Conservation (phyloP, 2,888 invertebrate genomes). For the Agonum fuliginosum region DNA sequence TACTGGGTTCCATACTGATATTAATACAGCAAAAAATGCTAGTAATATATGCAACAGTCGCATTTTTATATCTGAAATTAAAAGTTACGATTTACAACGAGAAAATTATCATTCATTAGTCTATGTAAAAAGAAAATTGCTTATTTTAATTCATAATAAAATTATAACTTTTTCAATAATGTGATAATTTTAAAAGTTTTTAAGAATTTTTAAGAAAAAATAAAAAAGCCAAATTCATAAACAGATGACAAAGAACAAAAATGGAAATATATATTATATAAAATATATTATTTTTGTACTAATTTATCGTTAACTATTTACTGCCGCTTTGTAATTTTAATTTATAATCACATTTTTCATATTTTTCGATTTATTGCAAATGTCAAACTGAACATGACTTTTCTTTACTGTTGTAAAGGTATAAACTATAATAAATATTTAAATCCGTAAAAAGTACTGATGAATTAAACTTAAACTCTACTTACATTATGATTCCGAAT, state of each 20-base stretch:
- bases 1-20: slow-evolving; percentile 26
- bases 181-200: too few species aligned
- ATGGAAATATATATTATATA: too few species aligned
- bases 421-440: neutral
- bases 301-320: too few species aligned
- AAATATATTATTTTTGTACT: too few species aligned
- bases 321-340: too few species aligned
- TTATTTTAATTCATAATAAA: too few species aligned
- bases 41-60: slow-evolving; percentile 22
- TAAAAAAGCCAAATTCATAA: neutral
- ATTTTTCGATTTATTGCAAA: slow-evolving; percentile 1
- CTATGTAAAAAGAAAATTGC: too few species aligned
- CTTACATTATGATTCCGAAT: slow-evolving; percentile 23
- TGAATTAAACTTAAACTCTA: slow-evolving; percentile 5
- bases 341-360: too few species aligned
- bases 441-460: neutral
- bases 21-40: slow-evolving; percentile 4
- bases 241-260: too few species aligned
- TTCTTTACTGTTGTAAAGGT: neutral
- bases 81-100: neutral
- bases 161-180: too few species aligned
- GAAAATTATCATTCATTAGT: too few species aligned
- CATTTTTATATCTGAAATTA: slow-evolving; percentile 31
- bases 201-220: neutral
- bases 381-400: slow-evolving; percentile 46